These are phyloP conservation scores for Eristalinus sepulchralis DNA, from an alignment of 2,888 invertebrate species.

Conservation along the genomic window DNA sequence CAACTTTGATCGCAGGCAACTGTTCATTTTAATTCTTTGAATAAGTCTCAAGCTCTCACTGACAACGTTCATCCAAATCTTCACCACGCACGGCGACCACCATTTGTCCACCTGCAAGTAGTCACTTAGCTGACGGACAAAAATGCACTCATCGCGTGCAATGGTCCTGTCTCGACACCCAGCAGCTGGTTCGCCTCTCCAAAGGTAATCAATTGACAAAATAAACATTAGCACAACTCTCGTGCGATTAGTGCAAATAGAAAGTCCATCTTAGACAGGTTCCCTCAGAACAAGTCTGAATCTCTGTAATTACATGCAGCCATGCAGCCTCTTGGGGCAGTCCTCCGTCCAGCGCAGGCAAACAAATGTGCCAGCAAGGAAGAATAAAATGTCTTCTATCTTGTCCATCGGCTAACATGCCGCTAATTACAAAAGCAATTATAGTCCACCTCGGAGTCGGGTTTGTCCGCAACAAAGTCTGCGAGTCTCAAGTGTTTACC, in stretches of 20 bases:
- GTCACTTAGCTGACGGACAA: neutral
- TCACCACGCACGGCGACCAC: neutral
- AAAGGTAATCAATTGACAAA: neutral
- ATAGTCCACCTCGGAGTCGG: neutral
- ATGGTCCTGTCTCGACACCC: neutral
- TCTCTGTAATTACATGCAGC: neutral
- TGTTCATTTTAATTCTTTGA: too few relatives aligned
- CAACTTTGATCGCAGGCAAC: too few relatives aligned
- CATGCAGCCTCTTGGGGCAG: neutral
- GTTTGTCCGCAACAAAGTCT: neutral
- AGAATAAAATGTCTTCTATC: neutral
- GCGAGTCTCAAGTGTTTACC: neutral
- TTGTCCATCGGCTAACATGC: constrained; percentile 16
- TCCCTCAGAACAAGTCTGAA: neutral
- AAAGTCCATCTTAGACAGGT: neutral
- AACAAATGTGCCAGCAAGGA: neutral
- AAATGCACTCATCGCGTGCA: neutral
- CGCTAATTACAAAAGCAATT: constrained; percentile 39
- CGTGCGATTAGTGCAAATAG: neutral
- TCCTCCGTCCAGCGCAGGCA: neutral
- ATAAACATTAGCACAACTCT: neutral
- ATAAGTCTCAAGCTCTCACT: too few relatives aligned
- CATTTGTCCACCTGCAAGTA: neutral
- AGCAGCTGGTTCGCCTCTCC: neutral
- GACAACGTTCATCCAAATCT: too few relatives aligned